These are phyloP conservation scores for Polydrusus tereticollis DNA, from an alignment of 2,888 invertebrate genomes.

Conservation along the genomic window DNA sequence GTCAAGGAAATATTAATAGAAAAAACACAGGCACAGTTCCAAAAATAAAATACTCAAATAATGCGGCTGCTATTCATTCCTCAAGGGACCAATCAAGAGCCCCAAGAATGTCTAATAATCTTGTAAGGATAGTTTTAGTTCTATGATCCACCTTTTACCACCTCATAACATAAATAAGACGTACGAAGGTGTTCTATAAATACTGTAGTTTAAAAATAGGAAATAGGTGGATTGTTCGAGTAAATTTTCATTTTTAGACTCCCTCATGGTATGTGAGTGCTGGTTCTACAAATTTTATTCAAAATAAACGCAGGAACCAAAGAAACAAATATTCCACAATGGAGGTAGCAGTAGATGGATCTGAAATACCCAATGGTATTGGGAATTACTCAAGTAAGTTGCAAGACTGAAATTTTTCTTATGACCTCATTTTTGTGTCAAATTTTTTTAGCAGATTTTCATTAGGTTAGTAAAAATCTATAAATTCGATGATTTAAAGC, in stretches of 20 bases:
- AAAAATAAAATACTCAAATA: slow-evolving; percentile 67
- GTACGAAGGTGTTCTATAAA: slow-evolving; percentile 50
- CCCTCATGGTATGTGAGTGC: slow-evolving; percentile 57
- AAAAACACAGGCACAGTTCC: slow-evolving; percentile 76
- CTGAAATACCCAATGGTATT: slow-evolving; percentile 47
- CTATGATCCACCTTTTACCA: slow-evolving; percentile 25
- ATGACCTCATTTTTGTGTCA: neutral
- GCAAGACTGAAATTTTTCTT: neutral
- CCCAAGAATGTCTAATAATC: slow-evolving; percentile 62
- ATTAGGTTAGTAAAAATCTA: too few relatives aligned
- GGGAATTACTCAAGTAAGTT: slow-evolving; percentile 43
- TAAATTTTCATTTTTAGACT: slow-evolving; percentile 37
- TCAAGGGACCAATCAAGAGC: slow-evolving; percentile 55
- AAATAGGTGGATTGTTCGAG: slow-evolving; percentile 27
- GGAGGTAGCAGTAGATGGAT: slow-evolving; percentile 55
- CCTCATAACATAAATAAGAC: slow-evolving; percentile 22
- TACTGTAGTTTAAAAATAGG: slow-evolving; percentile 48
- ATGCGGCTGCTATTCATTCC: slow-evolving; percentile 50
- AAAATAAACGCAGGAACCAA: slow-evolving; percentile 58
- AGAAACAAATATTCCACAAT: slow-evolving; percentile 55
- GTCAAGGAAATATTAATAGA: slow-evolving; percentile 62
- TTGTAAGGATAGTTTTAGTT: slow-evolving; percentile 59
- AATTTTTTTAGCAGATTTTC: too few relatives aligned
- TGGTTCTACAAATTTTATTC: slow-evolving; percentile 54
- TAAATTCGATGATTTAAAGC: too few relatives aligned